Percentiles rank a stretch among this genome's conserved stretches.
Conservation (phyloP, 2,113 vertebrate genomes). For the Caranx melampygus region DNA sequence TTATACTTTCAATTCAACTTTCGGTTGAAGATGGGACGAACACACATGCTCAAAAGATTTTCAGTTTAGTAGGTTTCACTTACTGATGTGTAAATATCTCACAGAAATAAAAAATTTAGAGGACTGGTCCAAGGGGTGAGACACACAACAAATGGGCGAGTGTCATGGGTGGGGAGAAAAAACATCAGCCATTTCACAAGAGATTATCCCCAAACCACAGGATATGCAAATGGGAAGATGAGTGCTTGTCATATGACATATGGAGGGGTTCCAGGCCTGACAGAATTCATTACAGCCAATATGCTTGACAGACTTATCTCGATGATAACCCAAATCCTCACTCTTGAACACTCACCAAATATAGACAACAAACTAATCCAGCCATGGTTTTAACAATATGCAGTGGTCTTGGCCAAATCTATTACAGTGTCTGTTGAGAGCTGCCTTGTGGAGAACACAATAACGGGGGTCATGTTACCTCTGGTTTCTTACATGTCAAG, state of each 20-base stretch:
- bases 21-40: neutral
- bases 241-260: slow-evolving; percentile 61
- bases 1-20: neutral
- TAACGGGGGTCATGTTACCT: slow-evolving; percentile 14
- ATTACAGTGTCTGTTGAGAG: neutral
- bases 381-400: slow-evolving; percentile 47
- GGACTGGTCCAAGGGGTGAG: neutral
- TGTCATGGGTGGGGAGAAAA: slow-evolving; percentile 14
- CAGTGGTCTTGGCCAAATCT: slow-evolving; percentile 16
- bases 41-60: neutral
- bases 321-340: slow-evolving; percentile 53
- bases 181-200: slow-evolving; percentile 26
- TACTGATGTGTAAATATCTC: neutral
- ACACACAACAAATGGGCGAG: slow-evolving; percentile 23
- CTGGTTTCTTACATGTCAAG: neutral
- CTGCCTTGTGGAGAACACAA: slow-evolving; percentile 10
- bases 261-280: slow-evolving; percentile 38
- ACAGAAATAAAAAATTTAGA: neutral
- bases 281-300: slow-evolving; percentile 55
- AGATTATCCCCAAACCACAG: slow-evolving; percentile 62
- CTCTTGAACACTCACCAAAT: slow-evolving; percentile 42
- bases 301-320: slow-evolving; percentile 59
- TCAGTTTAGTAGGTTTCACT: neutral
- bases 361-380: slow-evolving; percentile 54
- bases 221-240: slow-evolving; percentile 51